phyloP scores from a whole-genome alignment of 2,113 vertebrate genomes.

The Podarcis raffonei region DNA sequence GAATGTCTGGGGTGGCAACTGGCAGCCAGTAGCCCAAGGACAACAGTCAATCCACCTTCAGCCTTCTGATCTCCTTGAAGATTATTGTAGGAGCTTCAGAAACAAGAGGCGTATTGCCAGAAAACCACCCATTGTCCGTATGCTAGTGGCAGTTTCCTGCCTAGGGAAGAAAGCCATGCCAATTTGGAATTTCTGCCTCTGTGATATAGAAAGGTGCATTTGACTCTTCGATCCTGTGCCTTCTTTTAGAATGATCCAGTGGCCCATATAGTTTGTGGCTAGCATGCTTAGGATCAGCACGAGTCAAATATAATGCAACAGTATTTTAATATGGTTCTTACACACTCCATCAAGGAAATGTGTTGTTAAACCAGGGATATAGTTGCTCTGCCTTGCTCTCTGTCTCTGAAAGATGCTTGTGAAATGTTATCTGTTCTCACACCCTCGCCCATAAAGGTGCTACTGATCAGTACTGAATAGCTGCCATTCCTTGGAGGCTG shows the following conservation, averaged over 20 bases:
- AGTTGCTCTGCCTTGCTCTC: not conserved
- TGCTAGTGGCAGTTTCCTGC: not conserved
- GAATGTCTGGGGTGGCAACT: not conserved
- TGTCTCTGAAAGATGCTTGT: not conserved
- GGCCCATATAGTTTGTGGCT: not conserved
- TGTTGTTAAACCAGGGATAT: not conserved
- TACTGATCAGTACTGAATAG: conserved; percentile 18
- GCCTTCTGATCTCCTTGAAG: not conserved
- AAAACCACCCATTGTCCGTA: not conserved
- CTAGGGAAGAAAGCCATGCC: not conserved
- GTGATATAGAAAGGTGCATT: not conserved
- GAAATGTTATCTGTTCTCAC: conserved; percentile 4
- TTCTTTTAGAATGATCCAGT: not conserved
- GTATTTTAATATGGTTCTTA: not conserved
- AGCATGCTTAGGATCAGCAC: not conserved
- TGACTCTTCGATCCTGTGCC: not conserved
- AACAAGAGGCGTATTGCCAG: not conserved
- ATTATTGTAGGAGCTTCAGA: not conserved
- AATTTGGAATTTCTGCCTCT: not conserved
- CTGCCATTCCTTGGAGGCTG: not conserved
- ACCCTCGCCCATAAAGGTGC: not conserved
- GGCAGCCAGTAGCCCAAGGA: not conserved
- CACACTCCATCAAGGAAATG: not conserved
- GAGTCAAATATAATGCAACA: not conserved
- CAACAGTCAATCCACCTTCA: not conserved